Conservation (phyloP, 2,888 invertebrate species). For the Napeogenes inachia region DNA sequence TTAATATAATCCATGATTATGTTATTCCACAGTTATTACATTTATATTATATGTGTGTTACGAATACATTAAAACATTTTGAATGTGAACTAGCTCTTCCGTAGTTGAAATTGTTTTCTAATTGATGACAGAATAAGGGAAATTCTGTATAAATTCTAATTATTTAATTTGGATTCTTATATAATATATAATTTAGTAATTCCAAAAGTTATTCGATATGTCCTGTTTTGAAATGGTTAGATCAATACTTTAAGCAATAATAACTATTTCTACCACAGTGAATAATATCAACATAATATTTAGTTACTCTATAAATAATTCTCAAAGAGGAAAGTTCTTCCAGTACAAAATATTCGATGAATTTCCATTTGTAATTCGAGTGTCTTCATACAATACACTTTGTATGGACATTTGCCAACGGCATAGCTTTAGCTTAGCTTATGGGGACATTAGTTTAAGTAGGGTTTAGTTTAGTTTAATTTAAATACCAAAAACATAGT, state of each 20-base stretch:
- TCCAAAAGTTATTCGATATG: no score
- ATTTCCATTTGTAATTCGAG: constrained; percentile 18
- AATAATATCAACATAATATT: background rate
- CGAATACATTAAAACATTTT: no score
- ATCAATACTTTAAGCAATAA: no score
- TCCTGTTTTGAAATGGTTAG: no score
- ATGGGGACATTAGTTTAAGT: constrained; percentile 12
- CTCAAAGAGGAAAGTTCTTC: background rate
- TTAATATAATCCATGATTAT: background rate
- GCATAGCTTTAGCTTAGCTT: constrained; percentile 30
- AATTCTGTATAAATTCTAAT: no score
- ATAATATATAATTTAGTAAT: no score
- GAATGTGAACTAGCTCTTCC: no score
- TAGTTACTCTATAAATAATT: background rate
- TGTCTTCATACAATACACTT: constrained; percentile 25
- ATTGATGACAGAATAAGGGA: no score
- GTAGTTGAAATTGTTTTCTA: no score
- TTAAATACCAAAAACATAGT: background rate
- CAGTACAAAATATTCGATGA: constrained; percentile 2
- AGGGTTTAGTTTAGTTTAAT: background rate
- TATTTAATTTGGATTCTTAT: no score
- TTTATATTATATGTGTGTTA: background rate
- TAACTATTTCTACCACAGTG: no score
- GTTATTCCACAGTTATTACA: background rate
- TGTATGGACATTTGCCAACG: constrained; percentile 39